Conservation (phyloP, 1,140 invertebrate species). For the Drusus annulatus region DNA sequence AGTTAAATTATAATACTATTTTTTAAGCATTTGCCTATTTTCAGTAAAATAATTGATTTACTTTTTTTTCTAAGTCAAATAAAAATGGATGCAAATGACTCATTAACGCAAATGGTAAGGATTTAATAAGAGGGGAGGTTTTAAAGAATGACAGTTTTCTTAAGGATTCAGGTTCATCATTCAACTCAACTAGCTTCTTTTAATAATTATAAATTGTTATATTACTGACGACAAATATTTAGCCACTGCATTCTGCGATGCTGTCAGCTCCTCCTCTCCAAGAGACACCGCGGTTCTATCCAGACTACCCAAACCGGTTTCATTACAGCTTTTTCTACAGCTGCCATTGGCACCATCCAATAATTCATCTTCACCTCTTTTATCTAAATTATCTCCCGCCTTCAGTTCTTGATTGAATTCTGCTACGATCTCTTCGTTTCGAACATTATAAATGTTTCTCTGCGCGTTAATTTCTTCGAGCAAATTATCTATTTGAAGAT, state of each 20-base stretch:
- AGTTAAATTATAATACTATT: too few species aligned
- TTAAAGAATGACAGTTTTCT: not conserved
- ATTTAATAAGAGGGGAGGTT: too few species aligned
- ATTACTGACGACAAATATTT: conserved; percentile 3
- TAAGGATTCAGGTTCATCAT: not conserved
- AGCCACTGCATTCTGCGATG: not conserved
- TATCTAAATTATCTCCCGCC: not conserved
- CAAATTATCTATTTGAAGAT: not conserved
- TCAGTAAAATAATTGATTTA: too few species aligned
- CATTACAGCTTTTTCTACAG: not conserved
- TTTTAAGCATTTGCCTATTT: too few species aligned
- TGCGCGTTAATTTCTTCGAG: not conserved
- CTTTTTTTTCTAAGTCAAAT: too few species aligned
- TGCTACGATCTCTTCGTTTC: not conserved
- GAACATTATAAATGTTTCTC: not conserved
- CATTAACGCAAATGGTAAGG: not conserved
- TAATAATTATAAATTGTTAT: too few species aligned
- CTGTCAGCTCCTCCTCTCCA: not conserved
- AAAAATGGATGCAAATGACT: too few species aligned
- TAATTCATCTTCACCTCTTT: not conserved
- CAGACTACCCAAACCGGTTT: conserved; percentile 22
- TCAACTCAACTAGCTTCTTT: too few species aligned
- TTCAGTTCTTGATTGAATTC: not conserved
- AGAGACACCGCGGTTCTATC: conserved; percentile 18
- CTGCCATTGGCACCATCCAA: not conserved